A percentile compares a stretch with the other conserved stretches of the same genome.
Conservation (phyloP, 2,888 invertebrate species). For the Brenthis daphne region DNA sequence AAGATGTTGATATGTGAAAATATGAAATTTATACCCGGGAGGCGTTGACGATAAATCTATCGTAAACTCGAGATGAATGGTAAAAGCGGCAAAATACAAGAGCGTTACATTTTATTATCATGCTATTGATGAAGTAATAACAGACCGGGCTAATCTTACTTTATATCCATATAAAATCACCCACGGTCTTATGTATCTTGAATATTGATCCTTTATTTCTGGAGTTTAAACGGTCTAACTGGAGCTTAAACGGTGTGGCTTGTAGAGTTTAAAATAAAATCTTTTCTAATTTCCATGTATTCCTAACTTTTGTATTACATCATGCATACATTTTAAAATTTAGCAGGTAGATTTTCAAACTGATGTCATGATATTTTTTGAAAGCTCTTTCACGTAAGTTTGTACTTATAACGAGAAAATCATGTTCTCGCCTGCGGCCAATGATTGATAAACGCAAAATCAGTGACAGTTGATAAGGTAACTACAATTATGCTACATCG, state of each 20-base stretch:
- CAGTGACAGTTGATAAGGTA: constrained; percentile 4
- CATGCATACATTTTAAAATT: too few species aligned
- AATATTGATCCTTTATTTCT: not conserved
- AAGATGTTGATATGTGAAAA: constrained; percentile 23
- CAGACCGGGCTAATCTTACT: not conserved
- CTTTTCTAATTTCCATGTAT: too few species aligned
- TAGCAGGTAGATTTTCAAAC: too few species aligned
- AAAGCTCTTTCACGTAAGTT: too few species aligned
- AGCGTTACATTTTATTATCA: constrained; percentile 18
- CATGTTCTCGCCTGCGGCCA: not conserved
- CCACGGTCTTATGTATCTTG: not conserved
- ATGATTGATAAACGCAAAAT: not conserved
- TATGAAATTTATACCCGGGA: constrained; percentile 23
- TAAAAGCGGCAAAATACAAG: constrained; percentile 7
- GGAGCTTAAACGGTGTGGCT: not conserved
- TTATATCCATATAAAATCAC: constrained; percentile 14
- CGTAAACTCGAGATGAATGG: constrained; percentile 17
- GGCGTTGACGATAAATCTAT: constrained; percentile 13
- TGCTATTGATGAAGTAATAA: constrained; percentile 15
- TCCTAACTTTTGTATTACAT: too few species aligned
- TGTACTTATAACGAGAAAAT: too few species aligned
- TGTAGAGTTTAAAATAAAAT: not conserved
- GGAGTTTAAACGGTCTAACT: not conserved
- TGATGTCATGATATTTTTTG: too few species aligned
- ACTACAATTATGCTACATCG: constrained; percentile 20